phyloP scores from a whole-genome alignment of 2,888 invertebrate genomes.

The Polylopha cassiicola region DNA sequence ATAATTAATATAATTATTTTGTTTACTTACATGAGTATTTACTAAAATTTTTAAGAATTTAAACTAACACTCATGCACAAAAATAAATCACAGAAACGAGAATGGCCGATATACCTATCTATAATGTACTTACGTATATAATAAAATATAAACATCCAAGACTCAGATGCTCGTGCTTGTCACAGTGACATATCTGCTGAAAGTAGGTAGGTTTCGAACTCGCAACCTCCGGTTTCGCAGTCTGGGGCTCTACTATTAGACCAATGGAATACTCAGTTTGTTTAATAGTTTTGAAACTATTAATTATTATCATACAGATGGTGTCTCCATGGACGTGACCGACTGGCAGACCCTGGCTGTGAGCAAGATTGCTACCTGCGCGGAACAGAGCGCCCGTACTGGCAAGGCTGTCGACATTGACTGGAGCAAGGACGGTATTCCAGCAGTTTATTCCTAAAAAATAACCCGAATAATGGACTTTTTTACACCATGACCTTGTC shows the following conservation, averaged over 20 bases:
- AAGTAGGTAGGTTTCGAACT: too few relatives aligned
- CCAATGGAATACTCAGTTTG: too few relatives aligned
- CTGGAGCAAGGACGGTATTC: conserved; percentile 68
- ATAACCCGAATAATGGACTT: conserved; percentile 2
- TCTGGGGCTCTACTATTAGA: too few relatives aligned
- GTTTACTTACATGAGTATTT: background rate
- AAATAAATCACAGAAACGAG: too few relatives aligned
- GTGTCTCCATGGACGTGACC: conserved; percentile 52
- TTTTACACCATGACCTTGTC: too few relatives aligned
- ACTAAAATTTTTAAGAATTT: background rate
- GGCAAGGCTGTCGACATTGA: conserved; percentile 69
- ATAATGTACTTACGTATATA: too few relatives aligned
- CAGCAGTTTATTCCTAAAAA: conserved; percentile 46
- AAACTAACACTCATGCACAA: too few relatives aligned
- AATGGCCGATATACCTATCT: too few relatives aligned
- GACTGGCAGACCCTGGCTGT: conserved; percentile 75
- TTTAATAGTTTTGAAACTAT: background rate
- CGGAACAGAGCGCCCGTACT: conserved; percentile 74
- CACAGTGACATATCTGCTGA: too few relatives aligned
- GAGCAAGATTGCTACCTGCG: conserved; percentile 76
- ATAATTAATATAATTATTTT: background rate
- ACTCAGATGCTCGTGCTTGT: too few relatives aligned
- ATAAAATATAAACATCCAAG: too few relatives aligned
- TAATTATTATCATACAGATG: conserved; percentile 32
- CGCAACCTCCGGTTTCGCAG: too few relatives aligned